Base-by-base conservation (phyloP, 2,888 invertebrate species). In the Platynereis dumerilii region DNA sequence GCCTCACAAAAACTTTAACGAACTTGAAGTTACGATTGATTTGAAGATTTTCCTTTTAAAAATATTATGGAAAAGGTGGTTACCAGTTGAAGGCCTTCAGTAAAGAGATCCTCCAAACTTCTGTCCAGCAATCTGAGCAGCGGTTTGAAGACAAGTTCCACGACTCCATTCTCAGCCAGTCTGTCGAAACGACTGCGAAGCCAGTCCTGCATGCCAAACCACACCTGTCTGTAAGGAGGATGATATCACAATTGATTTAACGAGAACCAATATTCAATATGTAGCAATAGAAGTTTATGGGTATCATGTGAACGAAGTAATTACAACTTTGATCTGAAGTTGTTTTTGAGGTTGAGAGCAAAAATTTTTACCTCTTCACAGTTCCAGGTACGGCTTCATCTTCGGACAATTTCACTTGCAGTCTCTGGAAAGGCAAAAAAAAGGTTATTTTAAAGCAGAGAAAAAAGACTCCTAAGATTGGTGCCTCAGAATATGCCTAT, bases 91-190 rank as follows among this genome's bases (percentile, higher is more conserved):
- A 85, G 72, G 26, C 80, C 84, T 55, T 76, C 76, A 54, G 82
- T 84, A 63, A 84, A 82, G 22, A 84, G 64, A 2, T 79, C 76
- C 66, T 83, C 80, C 64, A 84, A 67, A 55, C 74, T 79, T 66
- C 74, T 76, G 70, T 85, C 85, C 54, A 85, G 71, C 85, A 84
- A 85, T 57, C 76, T 73, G 10, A 84, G 67, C 65, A 84, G 83
- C 10, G 81, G 81, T 45, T 84, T 74, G 59, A 84, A 82, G 7
- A 78, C 62, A 22, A 82, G 73, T 66, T 81, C 80, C 17, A 77
- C 76, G 60, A 74, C 72, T 2, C 74, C 76, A 15, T 64, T 59
- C 20, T 66, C 61, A 17, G 65, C 64, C 26, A 74, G 61, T 20
- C 73, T 67, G 29, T 73, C 69, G 22, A 69, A 62, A 45, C 73